These are phyloP conservation scores for Merops nubicus DNA, from an alignment of 2,113 vertebrate genomes.

Conservation along the genomic window DNA sequence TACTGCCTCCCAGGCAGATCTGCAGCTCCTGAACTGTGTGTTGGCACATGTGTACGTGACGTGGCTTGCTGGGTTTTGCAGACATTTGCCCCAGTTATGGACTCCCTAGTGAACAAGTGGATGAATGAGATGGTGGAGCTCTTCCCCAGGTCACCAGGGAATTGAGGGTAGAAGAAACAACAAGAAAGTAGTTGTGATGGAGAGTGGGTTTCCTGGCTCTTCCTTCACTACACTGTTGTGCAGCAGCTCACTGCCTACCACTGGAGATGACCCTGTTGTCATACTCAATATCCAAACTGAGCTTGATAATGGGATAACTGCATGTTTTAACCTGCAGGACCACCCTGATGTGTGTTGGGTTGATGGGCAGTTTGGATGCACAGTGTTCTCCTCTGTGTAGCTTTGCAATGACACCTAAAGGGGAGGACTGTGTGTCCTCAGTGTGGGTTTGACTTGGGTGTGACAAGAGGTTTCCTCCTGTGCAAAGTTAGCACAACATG, in stretches of 20 bases:
- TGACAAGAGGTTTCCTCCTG: not conserved
- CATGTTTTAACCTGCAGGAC: not conserved
- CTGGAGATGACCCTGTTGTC: fast-evolving
- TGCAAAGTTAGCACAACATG: not conserved
- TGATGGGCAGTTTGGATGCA: not conserved
- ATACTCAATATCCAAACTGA: not conserved
- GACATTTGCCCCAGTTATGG: not conserved
- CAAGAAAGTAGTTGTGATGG: not conserved
- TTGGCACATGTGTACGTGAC: fast-evolving
- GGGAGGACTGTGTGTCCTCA: not conserved
- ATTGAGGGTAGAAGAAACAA: not conserved
- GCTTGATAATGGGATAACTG: not conserved
- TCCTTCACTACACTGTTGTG: not conserved
- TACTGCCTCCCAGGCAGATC: not conserved
- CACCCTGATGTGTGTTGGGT: not conserved
- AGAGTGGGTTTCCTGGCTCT: not conserved
- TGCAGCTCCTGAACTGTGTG: not conserved
- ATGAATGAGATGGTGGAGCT: not conserved
- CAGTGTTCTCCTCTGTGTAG: not conserved
- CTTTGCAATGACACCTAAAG: not conserved
- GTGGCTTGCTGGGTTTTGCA: not conserved
- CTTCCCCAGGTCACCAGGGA: not conserved
- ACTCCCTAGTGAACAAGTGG: not conserved
- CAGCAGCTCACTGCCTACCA: not conserved
- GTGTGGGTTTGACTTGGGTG: not conserved